A percentile compares a stretch with the other conserved stretches of the same genome.
phyloP scores from a whole-genome alignment of 2,113 vertebrate genomes.

The Accipiter virgatus region DNA sequence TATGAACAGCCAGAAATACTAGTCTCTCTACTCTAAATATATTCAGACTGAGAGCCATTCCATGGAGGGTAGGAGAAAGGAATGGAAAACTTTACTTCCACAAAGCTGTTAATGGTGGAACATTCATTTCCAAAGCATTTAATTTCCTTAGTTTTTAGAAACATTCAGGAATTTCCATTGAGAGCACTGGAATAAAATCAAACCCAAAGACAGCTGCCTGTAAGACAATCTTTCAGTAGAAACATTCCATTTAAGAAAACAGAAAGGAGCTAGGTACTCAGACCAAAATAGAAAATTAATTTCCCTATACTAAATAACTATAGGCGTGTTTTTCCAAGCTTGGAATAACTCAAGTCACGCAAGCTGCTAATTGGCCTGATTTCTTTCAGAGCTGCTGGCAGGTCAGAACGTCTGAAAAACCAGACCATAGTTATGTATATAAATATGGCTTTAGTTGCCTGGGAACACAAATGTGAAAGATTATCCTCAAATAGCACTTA shows the following conservation, averaged over 20 bases:
- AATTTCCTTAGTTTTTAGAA: conserved; percentile 10
- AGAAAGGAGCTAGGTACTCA: not conserved
- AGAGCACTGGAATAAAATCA: conserved; percentile 20
- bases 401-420: not conserved
- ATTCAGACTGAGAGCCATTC: not conserved
- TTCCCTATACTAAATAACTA: not conserved
- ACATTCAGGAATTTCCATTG: conserved; percentile 36
- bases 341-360: not conserved
- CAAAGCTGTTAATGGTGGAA: not conserved
- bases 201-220: not conserved
- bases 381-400: conserved; percentile 10
- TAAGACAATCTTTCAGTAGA: conserved; percentile 6
- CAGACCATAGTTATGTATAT: not conserved
- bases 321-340: not conserved
- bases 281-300: conserved; percentile 25
- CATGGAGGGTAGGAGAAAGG: not conserved
- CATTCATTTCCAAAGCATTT: not conserved
- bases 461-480: not conserved
- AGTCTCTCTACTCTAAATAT: not conserved
- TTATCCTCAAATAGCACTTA: not conserved
- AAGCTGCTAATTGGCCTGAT: not conserved
- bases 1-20: not conserved
- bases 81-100: conserved; percentile 43
- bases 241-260: conserved; percentile 22
- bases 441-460: conserved; percentile 28